These are phyloP conservation scores for Agrotis puta DNA, from an alignment of 2,888 invertebrate species.

Conservation along the genomic window DNA sequence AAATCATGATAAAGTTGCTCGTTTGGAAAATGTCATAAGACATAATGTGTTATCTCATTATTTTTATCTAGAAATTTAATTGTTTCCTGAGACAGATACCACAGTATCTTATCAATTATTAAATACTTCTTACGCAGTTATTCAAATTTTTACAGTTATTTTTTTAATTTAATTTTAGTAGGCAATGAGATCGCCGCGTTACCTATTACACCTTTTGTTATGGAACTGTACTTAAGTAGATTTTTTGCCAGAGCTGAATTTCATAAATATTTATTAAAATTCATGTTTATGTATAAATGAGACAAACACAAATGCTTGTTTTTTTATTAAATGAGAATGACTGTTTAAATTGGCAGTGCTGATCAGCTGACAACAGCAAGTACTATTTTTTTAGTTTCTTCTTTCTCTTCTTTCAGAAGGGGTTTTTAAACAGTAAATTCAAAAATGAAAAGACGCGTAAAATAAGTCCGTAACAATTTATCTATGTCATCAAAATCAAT, in stretches of 20 bases:
- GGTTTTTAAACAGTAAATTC: neutral
- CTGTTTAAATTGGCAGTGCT: too few species aligned
- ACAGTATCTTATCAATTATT: constrained; percentile 37
- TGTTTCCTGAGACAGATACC: constrained; percentile 39
- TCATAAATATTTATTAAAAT: too few species aligned
- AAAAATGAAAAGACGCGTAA: neutral
- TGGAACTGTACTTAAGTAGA: too few species aligned
- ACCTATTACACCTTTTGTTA: too few species aligned
- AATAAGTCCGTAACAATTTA: too few species aligned
- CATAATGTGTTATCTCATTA: constrained; percentile 37
- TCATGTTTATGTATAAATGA: too few species aligned
- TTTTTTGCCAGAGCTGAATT: too few species aligned
- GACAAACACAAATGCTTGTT: too few species aligned
- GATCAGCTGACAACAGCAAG: neutral
- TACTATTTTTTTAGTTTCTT: too few species aligned
- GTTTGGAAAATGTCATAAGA: constrained; percentile 36
- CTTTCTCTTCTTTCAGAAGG: too few species aligned
- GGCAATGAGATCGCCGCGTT: neutral
- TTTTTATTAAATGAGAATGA: too few species aligned
- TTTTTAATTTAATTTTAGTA: neutral
- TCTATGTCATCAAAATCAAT: too few species aligned
- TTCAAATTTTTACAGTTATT: neutral
- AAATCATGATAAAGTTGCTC: constrained; percentile 29
- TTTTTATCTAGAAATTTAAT: constrained; percentile 39
- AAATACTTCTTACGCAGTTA: constrained; percentile 24